Base-by-base conservation (phyloP, 53 echinoderm and acorn worm genomes). In the Holothuria leucospilota region DNA sequence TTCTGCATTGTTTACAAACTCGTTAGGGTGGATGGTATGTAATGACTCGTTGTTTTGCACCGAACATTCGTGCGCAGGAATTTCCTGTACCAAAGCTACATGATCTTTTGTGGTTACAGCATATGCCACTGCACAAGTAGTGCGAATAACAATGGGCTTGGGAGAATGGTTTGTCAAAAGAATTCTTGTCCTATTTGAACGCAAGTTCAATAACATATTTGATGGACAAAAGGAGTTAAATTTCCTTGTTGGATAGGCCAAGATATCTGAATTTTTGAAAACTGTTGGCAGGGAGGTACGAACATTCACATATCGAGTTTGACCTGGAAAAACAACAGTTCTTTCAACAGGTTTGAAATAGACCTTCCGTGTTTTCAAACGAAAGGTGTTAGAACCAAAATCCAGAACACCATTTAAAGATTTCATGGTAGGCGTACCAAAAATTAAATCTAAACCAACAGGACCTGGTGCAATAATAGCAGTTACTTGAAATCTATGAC, bases 201-300 rank as follows among this genome's bases (percentile, higher is more conserved):
- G 80, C 28, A 61, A 13, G 24, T 79, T 79, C 27, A 79, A 38
- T 16, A 79, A 28, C 60, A 59, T 79, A 56, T 56, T 56, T 15
- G 56, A 56, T 18, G 56, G 56, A 18, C 56, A 56, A 56, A 56
- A 56, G 1, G n/a, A 9, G 6, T 25, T 12, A 58, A 58, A 25
- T 51, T 56, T 27, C 12, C 26, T 28, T 5, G 60, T 59, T 11
- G 80, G 34, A 51, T 79, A 25, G n/a, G 56, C 15, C 6, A 59
- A 20, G 5, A 79, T 60, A 21, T 79, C 62, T 12, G 80, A 59
- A 60, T 79, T 79, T 26, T 34, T 25, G 24, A 29, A 14, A 56
- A 56, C 18, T 15, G 56, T 56, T 29, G 79, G 59, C 14, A 79
- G 4, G 2, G 56, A 13, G 15, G 29, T 20, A 27, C 30, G 13